Base-by-base conservation (phyloP, 2,113 vertebrate species). In the Rhinoptilus africanus region DNA sequence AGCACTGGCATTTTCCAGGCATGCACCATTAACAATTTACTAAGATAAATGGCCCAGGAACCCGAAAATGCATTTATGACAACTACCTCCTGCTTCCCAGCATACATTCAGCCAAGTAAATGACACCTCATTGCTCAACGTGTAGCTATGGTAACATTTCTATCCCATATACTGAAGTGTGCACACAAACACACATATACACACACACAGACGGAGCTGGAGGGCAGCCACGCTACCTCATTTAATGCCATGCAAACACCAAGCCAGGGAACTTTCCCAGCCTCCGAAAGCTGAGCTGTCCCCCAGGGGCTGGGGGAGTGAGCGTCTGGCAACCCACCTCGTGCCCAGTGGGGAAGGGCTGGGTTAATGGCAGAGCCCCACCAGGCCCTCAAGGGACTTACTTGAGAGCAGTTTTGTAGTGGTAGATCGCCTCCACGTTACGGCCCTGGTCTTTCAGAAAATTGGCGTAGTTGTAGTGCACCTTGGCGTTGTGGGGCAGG, bases 401-500 rank as follows among this genome's bases (percentile, higher is more conserved):
- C 98, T 95, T 98, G 92, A 99, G 99, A 62, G 99, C 99, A 3
- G 98, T 99, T 95, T 98, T 98, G 98, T 99, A 99, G 97, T 99
- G 99, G 96, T 98, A 97, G 95, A 99, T 98, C 0, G 99, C 99
- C 96, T 99, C 99, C 48, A 94, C 28, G 22, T 98, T 98, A 13
- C 99, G 98, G 54, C 99, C 98, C 48, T 97, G 98, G 97, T 99
- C 99, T 90, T 99, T 99, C 96, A 99, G 98, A 94, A 99, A 99
- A 97, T 99, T 99, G 97, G 99, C 99, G 1, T 99, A 99, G 98
- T 99, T 99, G 98, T 99, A 99, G 96, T 99, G 99, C 64, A 99
- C 99, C 98, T 99, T 99, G 97, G 99, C 99, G 3, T 99, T 99
- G 97, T 99, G 99, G 85, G 99, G 99, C 93, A 99, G 97, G 68